These are phyloP conservation scores for Galleria mellonella DNA, from an alignment of 1,140 invertebrate species.

Conservation along the genomic window DNA sequence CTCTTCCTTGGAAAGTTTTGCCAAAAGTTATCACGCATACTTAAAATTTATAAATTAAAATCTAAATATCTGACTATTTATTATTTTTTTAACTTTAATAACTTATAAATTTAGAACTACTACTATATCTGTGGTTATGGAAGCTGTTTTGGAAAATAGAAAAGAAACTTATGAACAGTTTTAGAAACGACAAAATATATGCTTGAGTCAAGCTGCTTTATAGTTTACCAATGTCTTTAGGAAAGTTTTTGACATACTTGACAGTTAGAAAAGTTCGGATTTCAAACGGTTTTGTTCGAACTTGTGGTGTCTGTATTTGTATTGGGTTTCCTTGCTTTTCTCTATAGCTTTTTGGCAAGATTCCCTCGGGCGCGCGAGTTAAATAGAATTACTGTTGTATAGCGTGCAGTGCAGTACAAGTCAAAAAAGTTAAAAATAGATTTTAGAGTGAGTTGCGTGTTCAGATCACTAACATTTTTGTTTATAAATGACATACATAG, in stretches of 20 bases:
- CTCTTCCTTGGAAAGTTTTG: too few relatives aligned
- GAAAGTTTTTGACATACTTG: conserved; percentile 8
- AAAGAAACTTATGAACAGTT: too few relatives aligned
- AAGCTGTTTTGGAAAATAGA: too few relatives aligned
- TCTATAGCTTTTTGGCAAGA: conserved; percentile 57
- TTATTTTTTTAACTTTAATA: too few relatives aligned
- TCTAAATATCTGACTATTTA: too few relatives aligned
- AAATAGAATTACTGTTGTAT: conserved; percentile 56
- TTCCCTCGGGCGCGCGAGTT: conserved; percentile 59
- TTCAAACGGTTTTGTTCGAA: conserved; percentile 49
- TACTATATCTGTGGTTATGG: too few relatives aligned
- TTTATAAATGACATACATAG: conserved; percentile 67
- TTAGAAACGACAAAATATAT: too few relatives aligned
- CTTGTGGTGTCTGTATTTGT: conserved; percentile 28
- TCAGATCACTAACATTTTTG: conserved; percentile 55
- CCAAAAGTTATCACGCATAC: too few relatives aligned
- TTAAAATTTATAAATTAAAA: too few relatives aligned
- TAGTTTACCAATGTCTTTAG: too few relatives aligned
- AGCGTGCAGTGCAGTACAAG: conserved; percentile 36
- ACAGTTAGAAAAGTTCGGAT: conserved; percentile 39
- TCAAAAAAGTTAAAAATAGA: conserved; percentile 70
- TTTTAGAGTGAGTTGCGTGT: conserved; percentile 60
- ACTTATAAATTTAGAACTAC: too few relatives aligned
- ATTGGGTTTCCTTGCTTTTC: conserved; percentile 22
- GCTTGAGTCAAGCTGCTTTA: too few relatives aligned